phyloP scores from a whole-genome alignment of 2,113 vertebrate genomes.

The Trichechus manatus region DNA sequence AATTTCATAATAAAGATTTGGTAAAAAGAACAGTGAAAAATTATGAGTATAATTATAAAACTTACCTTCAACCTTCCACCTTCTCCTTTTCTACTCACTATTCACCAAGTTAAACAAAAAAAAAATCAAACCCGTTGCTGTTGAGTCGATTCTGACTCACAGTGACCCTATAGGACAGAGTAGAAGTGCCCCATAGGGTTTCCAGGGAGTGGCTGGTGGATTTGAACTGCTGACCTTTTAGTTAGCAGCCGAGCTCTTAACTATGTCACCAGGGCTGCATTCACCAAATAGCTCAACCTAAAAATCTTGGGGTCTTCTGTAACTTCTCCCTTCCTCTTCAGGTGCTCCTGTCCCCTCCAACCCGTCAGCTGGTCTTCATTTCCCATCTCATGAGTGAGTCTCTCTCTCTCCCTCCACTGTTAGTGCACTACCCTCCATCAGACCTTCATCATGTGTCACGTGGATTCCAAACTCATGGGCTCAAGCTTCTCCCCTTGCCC shows the following conservation, averaged over 20 bases:
- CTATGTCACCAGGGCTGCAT: too few relatives aligned
- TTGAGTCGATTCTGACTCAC: too few relatives aligned
- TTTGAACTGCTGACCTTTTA: too few relatives aligned
- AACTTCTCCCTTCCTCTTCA: neutral
- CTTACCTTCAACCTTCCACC: neutral
- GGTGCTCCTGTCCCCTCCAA: neutral
- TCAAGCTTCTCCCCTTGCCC: neutral
- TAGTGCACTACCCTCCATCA: neutral
- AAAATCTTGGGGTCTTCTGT: neutral
- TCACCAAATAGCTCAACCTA: neutral
- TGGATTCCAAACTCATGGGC: neutral
- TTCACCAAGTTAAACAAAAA: neutral
- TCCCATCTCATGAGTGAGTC: neutral
- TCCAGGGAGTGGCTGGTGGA: too few relatives aligned
- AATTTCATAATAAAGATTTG: neutral
- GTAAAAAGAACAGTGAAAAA: neutral
- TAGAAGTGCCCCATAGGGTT: too few relatives aligned
- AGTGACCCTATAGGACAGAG: too few relatives aligned
- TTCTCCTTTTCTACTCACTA: neutral
- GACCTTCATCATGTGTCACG: neutral
- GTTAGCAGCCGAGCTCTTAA: too few relatives aligned
- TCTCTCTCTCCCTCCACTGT: neutral
- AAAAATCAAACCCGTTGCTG: too few relatives aligned
- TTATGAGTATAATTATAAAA: neutral
- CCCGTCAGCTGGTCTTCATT: neutral